Percentiles rank a stretch among this genome's conserved stretches.
Conservation (phyloP, 2,113 vertebrate genomes). For the Phrynosoma platyrhinos region DNA sequence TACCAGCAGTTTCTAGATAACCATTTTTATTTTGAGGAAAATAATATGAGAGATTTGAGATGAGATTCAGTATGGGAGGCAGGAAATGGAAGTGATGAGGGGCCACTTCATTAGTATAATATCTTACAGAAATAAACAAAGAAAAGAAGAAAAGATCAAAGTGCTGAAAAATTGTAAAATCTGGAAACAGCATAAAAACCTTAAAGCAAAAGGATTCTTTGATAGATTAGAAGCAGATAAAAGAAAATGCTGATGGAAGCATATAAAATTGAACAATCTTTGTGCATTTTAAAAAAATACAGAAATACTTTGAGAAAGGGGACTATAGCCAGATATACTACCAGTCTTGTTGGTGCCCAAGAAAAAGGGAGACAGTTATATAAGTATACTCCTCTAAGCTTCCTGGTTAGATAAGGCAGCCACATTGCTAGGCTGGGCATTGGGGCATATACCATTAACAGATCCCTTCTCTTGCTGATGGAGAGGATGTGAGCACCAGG, state of each 20-base stretch:
- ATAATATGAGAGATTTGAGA: not conserved
- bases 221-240: conserved; percentile 5
- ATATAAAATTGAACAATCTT: not conserved
- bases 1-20: not conserved
- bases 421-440: no score
- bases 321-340: not conserved
- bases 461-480: no score
- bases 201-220: not conserved
- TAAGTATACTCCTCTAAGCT: not conserved
- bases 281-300: not conserved
- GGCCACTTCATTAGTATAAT: not conserved
- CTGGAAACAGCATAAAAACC: conserved; percentile 10
- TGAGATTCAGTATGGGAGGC: not conserved
- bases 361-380: not conserved
- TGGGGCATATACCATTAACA: no score
- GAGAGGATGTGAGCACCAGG: no score
- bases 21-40: conserved; percentile 16
- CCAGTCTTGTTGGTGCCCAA: not conserved
- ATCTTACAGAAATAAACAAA: conserved; percentile 11
- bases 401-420: no score
- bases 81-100: not conserved
- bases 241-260: not conserved
- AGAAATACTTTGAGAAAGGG: not conserved
- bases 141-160: not conserved
- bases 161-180: not conserved